These are phyloP conservation scores for Maniola hyperantus DNA, from an alignment of 2,888 invertebrate species.

Conservation along the genomic window DNA sequence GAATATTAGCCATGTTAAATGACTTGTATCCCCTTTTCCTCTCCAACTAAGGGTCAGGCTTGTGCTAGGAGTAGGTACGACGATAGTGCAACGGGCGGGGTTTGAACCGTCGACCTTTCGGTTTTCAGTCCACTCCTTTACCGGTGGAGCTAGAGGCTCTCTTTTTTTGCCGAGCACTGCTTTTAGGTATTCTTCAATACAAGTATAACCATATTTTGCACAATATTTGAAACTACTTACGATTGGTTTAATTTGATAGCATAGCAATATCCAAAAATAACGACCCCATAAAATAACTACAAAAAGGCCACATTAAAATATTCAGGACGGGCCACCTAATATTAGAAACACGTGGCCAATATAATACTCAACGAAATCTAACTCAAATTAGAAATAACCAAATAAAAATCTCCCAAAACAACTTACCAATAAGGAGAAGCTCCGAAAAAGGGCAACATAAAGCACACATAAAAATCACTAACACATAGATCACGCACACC, in stretches of 20 bases:
- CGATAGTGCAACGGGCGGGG: too few relatives aligned
- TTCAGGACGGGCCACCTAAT: constrained; percentile 18
- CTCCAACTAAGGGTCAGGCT: too few relatives aligned
- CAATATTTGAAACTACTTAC: too few relatives aligned
- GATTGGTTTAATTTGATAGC: not conserved
- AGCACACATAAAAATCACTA: constrained; percentile 34
- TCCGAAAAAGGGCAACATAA: constrained; percentile 20
- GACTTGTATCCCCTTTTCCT: too few relatives aligned
- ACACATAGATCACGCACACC: constrained; percentile 41
- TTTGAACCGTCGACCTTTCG: too few relatives aligned
- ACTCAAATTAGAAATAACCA: not conserved
- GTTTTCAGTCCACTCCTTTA: too few relatives aligned
- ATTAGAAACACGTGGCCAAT: constrained; percentile 27
- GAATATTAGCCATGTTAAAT: too few relatives aligned
- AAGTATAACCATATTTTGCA: too few relatives aligned
- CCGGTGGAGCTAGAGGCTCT: too few relatives aligned
- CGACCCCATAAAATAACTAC: constrained; percentile 22
- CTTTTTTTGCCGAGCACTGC: too few relatives aligned
- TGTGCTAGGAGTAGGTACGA: too few relatives aligned
- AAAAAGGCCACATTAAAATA: constrained; percentile 19
- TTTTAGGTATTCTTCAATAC: too few relatives aligned
- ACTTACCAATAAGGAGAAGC: constrained; percentile 26
- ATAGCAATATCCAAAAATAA: constrained; percentile 5
- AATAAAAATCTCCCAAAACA: not conserved
- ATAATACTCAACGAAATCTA: not conserved